A percentile compares a stretch with the other conserved stretches of the same genome.
Evolutionary conservation across 1,140 invertebrate species (phyloP).

Genomic region (Lutraria rhynchaena): DNA sequence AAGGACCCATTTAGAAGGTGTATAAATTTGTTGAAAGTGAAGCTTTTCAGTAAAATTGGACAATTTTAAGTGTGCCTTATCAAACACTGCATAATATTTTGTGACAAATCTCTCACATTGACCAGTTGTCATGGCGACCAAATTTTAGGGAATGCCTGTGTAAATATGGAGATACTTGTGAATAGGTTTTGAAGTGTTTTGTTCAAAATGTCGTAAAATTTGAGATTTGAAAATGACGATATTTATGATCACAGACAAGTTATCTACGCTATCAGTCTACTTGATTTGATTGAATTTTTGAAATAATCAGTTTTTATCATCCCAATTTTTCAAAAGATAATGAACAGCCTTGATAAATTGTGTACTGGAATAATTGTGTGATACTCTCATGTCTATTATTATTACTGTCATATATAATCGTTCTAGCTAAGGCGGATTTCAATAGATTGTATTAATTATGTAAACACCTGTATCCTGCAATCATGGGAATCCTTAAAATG

Average conservation of each 20-base stretch:
- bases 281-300: neutral
- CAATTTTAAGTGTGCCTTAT: slow-evolving; percentile 38
- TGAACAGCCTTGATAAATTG: too few relatives aligned
- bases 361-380: too few relatives aligned
- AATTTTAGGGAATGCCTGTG: slow-evolving; percentile 33
- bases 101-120: slow-evolving; percentile 40
- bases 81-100: slow-evolving; percentile 41
- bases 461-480: too few relatives aligned
- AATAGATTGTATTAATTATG: too few relatives aligned
- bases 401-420: too few relatives aligned
- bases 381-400: too few relatives aligned
- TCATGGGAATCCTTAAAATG: too few relatives aligned
- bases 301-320: too few relatives aligned
- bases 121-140: slow-evolving; percentile 17
- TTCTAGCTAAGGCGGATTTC: too few relatives aligned
- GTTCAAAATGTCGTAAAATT: slow-evolving; percentile 22
- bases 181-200: slow-evolving; percentile 36
- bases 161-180: slow-evolving; percentile 27
- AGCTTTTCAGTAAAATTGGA: slow-evolving; percentile 42
- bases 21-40: slow-evolving; percentile 52
- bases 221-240: neutral
- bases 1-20: neutral
- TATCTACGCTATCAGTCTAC: neutral
- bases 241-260: slow-evolving; percentile 1
- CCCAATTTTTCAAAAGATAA: too few relatives aligned